Conservation (phyloP, 2,888 invertebrate genomes). For the Anoplius nigerrimus region DNA sequence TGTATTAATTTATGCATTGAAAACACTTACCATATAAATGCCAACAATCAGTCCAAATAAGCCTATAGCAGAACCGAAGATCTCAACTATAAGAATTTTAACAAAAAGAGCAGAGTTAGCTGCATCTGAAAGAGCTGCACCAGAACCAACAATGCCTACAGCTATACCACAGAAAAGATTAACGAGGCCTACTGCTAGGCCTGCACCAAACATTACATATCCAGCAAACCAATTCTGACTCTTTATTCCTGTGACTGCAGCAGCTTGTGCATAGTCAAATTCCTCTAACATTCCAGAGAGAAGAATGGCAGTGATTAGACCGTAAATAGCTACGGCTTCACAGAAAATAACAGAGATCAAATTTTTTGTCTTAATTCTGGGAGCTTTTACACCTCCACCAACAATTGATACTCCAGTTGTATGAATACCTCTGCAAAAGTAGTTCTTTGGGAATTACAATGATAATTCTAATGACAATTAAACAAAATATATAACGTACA, state of each 20-base stretch:
- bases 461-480: neutral
- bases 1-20: neutral
- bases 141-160: slow-evolving; percentile 99
- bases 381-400: slow-evolving; percentile 98
- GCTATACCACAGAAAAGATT: slow-evolving; percentile 97
- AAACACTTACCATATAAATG: slow-evolving; percentile 86
- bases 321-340: slow-evolving; percentile 99
- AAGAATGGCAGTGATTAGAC: slow-evolving; percentile 98
- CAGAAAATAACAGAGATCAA: slow-evolving; percentile 99
- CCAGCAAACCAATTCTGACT: slow-evolving; percentile 89
- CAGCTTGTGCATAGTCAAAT: slow-evolving; percentile 44
- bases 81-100: slow-evolving; percentile 98
- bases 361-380: slow-evolving; percentile 99
- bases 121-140: slow-evolving; percentile 98
- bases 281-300: slow-evolving; percentile 88
- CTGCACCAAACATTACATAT: slow-evolving; percentile 97
- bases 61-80: slow-evolving; percentile 99
- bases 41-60: slow-evolving; percentile 99
- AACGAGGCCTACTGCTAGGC: slow-evolving; percentile 94
- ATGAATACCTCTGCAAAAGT: slow-evolving; percentile 88
- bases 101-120: slow-evolving; percentile 97
- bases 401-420: slow-evolving; percentile 97
- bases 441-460: neutral
- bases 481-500: slow-evolving; percentile 77
- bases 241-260: slow-evolving; percentile 37